phyloP scores from a whole-genome alignment of 2,888 invertebrate species.

The Poecilus cupreus region DNA sequence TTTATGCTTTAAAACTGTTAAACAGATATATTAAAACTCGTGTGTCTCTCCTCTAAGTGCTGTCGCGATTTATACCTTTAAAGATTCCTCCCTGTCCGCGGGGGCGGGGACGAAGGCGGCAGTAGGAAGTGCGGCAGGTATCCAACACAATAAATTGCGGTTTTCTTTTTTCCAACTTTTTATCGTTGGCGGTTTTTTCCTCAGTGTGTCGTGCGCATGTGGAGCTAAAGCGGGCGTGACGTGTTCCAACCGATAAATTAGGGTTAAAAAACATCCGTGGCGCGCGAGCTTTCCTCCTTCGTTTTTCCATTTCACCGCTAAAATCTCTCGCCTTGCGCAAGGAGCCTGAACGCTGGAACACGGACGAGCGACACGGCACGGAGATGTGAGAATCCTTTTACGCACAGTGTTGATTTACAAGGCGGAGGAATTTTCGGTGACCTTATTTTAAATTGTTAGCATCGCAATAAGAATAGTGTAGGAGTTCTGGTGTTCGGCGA shows the following conservation, averaged over 20 bases:
- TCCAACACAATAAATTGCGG: conserved; percentile 49
- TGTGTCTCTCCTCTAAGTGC: conserved; percentile 24
- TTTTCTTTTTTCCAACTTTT: conserved; percentile 56
- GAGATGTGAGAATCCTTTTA: no score
- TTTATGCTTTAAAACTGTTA: no score
- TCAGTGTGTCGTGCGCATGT: conserved; percentile 43
- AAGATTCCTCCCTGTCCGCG: conserved; percentile 17
- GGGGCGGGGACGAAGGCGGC: neutral
- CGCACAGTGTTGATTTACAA: no score
- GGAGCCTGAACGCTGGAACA: no score
- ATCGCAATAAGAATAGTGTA: no score
- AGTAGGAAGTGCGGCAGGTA: neutral
- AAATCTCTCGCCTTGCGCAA: neutral
- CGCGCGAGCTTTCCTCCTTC: conserved; percentile 5
- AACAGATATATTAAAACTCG: no score
- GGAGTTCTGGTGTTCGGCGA: no score
- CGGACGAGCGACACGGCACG: no score
- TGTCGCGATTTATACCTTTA: conserved; percentile 9
- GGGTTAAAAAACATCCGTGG: conserved; percentile 49
- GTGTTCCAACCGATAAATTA: conserved; percentile 57
- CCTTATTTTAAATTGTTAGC: no score
- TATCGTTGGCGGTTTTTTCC: conserved; percentile 47
- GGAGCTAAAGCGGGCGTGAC: conserved; percentile 55
- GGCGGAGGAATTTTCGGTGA: no score
- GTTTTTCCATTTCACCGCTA: conserved; percentile 26